Percentiles rank a stretch among this genome's conserved stretches.
phyloP scores from a whole-genome alignment of 2,888 invertebrate genomes.

The Bellardia pandia region DNA sequence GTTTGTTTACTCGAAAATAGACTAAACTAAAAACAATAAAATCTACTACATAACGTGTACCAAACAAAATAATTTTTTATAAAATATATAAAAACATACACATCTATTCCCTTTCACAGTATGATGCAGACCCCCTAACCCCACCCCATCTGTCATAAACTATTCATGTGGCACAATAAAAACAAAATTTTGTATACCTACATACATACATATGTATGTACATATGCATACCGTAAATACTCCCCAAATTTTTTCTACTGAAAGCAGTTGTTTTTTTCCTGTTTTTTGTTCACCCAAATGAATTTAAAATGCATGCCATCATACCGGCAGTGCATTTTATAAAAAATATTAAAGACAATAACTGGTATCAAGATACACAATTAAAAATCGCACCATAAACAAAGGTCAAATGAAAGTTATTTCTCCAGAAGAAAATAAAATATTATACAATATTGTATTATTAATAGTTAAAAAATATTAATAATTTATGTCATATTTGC shows the following conservation, averaged over 20 bases:
- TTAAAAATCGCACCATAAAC: conserved; percentile 27
- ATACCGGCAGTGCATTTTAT: not conserved
- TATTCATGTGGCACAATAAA: not conserved
- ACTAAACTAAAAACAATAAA: not conserved
- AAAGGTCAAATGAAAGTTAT: conserved; percentile 75
- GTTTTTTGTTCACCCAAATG: not conserved
- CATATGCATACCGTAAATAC: not conserved
- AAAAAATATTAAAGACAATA: not conserved
- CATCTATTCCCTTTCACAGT: not conserved
- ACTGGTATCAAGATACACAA: not conserved
- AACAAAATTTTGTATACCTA: not conserved
- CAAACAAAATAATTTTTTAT: conserved; percentile 1
- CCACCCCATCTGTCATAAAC: not conserved
- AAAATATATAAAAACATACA: not conserved
- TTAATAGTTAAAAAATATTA: not conserved
- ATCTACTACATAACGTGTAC: not conserved
- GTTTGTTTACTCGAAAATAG: not conserved
- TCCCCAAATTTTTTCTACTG: not conserved
- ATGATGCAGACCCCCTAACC: not conserved
- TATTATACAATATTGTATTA: not conserved
- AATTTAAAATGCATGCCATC: not conserved
- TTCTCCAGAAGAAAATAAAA: conserved; percentile 54
- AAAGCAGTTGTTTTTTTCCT: not conserved
- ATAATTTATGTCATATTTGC: not conserved
- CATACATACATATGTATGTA: too few species aligned